Percentiles rank a stretch among this genome's conserved stretches.
Conservation (phyloP, 2,888 invertebrate genomes). For the Thyatira batis region DNA sequence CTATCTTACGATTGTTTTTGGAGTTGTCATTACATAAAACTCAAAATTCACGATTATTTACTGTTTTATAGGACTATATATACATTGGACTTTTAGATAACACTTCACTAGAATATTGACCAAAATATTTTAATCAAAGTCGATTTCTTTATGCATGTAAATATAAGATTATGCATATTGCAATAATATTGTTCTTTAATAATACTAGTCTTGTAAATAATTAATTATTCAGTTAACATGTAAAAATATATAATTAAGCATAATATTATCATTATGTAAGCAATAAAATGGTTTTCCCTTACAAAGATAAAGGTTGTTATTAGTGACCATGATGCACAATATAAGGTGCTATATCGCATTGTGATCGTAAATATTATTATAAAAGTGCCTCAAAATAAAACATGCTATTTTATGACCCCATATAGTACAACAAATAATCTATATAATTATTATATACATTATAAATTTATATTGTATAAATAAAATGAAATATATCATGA, state of each 20-base stretch:
- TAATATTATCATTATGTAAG: not conserved
- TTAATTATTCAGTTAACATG: constrained; percentile 21
- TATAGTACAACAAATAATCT: not conserved
- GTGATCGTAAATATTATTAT: constrained; percentile 32
- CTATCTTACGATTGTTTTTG: too few species aligned
- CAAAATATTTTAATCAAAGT: not conserved
- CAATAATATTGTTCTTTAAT: constrained; percentile 20
- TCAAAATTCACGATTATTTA: too few species aligned
- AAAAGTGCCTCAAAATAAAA: constrained; percentile 35
- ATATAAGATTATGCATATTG: constrained; percentile 29
- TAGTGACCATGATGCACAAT: not conserved
- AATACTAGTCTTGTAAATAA: constrained; percentile 49
- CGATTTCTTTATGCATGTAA: constrained; percentile 24
- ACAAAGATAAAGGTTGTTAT: not conserved
- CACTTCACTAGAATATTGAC: not conserved
- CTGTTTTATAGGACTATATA: too few species aligned
- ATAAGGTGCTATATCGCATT: constrained; percentile 38
- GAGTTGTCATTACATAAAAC: too few species aligned
- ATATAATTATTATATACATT: not conserved
- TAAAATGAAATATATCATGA: constrained; percentile 12
- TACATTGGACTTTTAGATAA: too few species aligned
- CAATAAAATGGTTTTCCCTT: not conserved
- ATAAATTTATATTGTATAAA: constrained; percentile 3
- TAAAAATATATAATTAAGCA: constrained; percentile 28
- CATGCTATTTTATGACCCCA: not conserved